Conservation (phyloP, 2,888 invertebrate species). For the Rhingia rostrata region DNA sequence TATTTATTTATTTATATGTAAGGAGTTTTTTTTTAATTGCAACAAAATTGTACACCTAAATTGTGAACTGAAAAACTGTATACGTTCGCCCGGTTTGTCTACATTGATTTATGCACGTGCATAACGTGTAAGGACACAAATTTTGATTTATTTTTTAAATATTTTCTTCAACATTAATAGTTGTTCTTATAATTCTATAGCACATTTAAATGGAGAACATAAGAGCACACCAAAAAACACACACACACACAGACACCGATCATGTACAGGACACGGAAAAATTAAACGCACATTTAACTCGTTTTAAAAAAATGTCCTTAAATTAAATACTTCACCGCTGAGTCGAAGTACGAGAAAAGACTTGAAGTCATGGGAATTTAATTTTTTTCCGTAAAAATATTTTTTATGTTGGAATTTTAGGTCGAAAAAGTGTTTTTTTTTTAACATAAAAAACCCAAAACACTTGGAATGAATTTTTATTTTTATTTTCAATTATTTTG, state of each 20-base stretch:
- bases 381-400: neutral
- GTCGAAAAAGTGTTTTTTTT: neutral
- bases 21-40: slow-evolving; percentile 26
- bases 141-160: slow-evolving; percentile 1
- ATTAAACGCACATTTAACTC: slow-evolving; percentile 45
- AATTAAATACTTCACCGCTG: slow-evolving; percentile 43
- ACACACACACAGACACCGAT: slow-evolving; percentile 10
- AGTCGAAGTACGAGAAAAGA: slow-evolving; percentile 34
- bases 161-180: slow-evolving; percentile 1
- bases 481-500: slow-evolving; percentile 5
- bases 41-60: slow-evolving; percentile 67
- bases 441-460: neutral
- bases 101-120: slow-evolving; percentile 26
- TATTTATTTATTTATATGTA: slow-evolving; percentile 1
- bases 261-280: slow-evolving; percentile 29
- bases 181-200: neutral
- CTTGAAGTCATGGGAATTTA: slow-evolving; percentile 12
- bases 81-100: slow-evolving; percentile 19
- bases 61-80: slow-evolving; percentile 39
- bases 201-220: slow-evolving; percentile 23
- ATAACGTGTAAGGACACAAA: neutral
- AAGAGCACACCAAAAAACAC: slow-evolving; percentile 4
- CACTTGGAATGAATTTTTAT: neutral
- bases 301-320: neutral
- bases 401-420: neutral